phyloP scores from a whole-genome alignment of 2,797 vertebrate species.

The Trachurus trachurus region DNA sequence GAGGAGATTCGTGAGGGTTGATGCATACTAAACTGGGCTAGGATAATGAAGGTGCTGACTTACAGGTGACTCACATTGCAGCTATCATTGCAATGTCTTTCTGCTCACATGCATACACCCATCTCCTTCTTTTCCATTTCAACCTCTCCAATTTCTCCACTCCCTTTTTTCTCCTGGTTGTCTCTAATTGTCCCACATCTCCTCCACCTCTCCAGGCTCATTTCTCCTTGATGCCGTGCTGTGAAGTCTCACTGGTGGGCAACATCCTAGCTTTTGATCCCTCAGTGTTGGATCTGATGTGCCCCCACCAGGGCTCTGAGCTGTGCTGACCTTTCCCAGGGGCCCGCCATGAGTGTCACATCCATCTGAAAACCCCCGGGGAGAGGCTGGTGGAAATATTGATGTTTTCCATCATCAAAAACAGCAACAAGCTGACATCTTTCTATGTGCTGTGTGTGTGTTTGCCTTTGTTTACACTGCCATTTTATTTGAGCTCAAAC shows the following conservation, averaged over 20 bases:
- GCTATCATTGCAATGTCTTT: not conserved
- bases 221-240: conserved; percentile 17
- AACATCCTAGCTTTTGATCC: conserved; percentile 51
- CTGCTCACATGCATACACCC: not conserved
- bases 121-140: not conserved
- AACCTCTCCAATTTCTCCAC: not conserved
- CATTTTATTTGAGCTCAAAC: not conserved
- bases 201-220: conserved; percentile 9
- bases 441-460: conserved; percentile 14
- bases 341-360: conserved; percentile 32
- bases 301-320: conserved; percentile 13
- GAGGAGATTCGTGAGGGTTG: not conserved
- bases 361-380: conserved; percentile 50
- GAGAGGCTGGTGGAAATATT: conserved; percentile 30
- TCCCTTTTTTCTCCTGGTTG: not conserved
- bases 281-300: conserved; percentile 45
- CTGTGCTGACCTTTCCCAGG: conserved; percentile 53
- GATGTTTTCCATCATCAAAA: conserved; percentile 40
- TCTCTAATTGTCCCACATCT: conserved; percentile 15
- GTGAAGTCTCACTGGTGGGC: conserved; percentile 26
- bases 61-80: conserved; percentile 8
- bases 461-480: not conserved
- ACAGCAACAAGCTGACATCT: conserved; percentile 24
- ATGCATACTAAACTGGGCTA: not conserved
- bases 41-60: conserved; percentile 16